These are phyloP conservation scores for Chamaetylas fuelleborni DNA, from an alignment of 2,113 vertebrate species.

Conservation along the genomic window DNA sequence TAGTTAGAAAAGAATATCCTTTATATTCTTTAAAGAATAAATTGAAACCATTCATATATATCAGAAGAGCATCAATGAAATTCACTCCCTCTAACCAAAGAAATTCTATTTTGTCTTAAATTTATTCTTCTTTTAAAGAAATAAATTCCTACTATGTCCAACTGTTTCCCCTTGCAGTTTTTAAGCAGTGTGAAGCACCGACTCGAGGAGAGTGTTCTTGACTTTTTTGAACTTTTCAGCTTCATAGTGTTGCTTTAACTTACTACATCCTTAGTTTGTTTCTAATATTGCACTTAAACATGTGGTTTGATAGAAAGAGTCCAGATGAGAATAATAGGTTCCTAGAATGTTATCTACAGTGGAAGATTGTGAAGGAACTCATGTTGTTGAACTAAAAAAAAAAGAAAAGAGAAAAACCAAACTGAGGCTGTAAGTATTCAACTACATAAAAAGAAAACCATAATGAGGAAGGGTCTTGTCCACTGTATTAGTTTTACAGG, in stretches of 20 bases:
- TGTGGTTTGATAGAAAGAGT: background rate
- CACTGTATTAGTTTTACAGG: background rate
- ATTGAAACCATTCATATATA: background rate
- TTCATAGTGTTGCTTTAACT: background rate
- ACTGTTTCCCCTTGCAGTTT: background rate
- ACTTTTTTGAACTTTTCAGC: background rate
- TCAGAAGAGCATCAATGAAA: background rate
- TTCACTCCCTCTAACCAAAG: background rate
- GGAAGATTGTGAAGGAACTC: background rate
- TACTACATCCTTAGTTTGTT: background rate
- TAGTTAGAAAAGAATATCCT: background rate
- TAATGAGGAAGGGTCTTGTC: background rate
- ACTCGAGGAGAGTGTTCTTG: background rate
- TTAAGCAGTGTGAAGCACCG: background rate
- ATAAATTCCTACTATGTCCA: background rate
- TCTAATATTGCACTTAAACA: background rate
- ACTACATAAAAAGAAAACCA: background rate
- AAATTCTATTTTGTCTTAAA: background rate
- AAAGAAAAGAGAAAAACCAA: background rate
- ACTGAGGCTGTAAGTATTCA: background rate
- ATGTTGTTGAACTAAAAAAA: background rate
- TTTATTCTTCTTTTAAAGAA: background rate
- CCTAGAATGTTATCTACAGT: background rate
- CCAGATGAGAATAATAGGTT: background rate
- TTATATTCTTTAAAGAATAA: background rate